Evolutionary conservation across 1,140 invertebrate species (phyloP), one percentile per base, ranked within the genome.

Genomic region (Trachymyrmex septentrionalis): DNA sequence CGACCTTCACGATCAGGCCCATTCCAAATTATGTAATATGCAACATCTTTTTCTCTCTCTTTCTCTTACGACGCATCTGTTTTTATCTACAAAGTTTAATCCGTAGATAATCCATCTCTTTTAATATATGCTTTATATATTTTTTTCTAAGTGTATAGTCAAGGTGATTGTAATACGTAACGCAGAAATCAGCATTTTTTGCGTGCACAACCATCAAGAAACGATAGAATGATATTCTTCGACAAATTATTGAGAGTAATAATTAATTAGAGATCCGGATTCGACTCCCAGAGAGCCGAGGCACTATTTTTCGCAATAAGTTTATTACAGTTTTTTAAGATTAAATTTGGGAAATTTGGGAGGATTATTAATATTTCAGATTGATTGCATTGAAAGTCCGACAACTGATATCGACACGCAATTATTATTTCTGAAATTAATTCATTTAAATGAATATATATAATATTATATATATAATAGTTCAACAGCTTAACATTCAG

Each of bases 11-110:
- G 19, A 78, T n/a, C 44, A 21, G 34, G 30, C 21, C 19, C 63
- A 9, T 66, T 81, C 63, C 44, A 67, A 86, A 86, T 86, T 69
- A 80, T 64, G 50, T 85, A 85, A 85, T 85, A 71, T 63, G 24
- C 30, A 61, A 34, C 71, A 76, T 80, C 38, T 66, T 59, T 66
- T 59, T 80, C 75, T 64, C 19, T 76, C 53, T 59, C 14, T 76
- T 34, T 59, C 19, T 48, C 9, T 61, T 24, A 2, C 24, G 27
- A 27, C 19, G 14, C 24, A 44, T 44, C 16, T 61, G 4, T 48
- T 71, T n/a, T 71, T 48, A 38, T 71, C 30, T 24, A 21, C n/a
- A 21, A 10, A 57, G 9, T 71, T 72, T 82, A 57, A 57, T 82
- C 21, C 6, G 14, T 24, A 9, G 38, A 77, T 21, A 67, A 78